phyloP scores from a whole-genome alignment of 2,113 vertebrate species.

The Tamias sibiricus region DNA sequence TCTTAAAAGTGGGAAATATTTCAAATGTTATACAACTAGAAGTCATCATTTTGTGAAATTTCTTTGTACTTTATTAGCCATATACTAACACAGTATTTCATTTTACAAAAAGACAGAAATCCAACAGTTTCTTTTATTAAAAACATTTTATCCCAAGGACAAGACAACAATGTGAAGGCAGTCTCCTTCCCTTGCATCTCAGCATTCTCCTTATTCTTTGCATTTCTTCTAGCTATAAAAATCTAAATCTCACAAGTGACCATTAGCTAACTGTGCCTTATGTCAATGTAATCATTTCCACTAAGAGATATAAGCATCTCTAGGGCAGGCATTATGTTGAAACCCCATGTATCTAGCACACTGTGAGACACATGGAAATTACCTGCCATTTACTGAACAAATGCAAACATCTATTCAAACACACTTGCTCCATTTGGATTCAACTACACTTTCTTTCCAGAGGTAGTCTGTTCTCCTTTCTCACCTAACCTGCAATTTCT shows the following conservation, averaged over 20 bases:
- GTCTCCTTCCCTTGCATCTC: no score
- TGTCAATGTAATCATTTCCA: background rate
- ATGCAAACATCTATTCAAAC: background rate
- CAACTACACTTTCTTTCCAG: background rate
- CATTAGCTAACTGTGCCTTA: background rate
- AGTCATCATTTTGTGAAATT: background rate
- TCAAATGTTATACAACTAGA: background rate
- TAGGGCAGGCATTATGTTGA: background rate
- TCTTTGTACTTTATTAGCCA: constrained; percentile 47
- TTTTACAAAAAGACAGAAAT: background rate
- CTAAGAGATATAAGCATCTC: background rate
- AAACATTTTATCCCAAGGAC: background rate
- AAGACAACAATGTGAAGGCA: background rate
- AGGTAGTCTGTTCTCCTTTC: background rate
- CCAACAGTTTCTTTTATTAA: background rate
- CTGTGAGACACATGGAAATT: background rate
- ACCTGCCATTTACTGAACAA: background rate
- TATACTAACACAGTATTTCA: background rate
- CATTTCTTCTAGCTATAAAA: background rate
- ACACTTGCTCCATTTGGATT: background rate
- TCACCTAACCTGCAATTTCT: constrained; percentile 22
- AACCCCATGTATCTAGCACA: background rate
- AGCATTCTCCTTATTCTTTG: background rate
- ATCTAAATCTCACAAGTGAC: background rate
- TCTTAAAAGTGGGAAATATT: background rate